phyloP scores from a whole-genome alignment of 2,797 vertebrate genomes.

The Bryconaethiops microstoma region DNA sequence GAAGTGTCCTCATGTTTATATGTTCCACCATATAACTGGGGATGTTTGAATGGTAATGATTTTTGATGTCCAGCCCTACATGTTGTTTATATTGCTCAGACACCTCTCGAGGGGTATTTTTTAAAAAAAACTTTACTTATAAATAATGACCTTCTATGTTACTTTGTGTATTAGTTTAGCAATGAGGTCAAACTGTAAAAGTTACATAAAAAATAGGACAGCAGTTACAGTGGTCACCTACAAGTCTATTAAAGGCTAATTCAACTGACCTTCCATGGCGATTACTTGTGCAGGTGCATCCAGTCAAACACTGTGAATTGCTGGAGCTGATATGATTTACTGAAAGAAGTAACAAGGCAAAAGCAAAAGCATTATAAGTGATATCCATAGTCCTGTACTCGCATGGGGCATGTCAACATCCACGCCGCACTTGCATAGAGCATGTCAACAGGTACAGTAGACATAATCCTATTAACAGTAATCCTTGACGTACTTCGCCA shows the following conservation, averaged over 20 bases:
- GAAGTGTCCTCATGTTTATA: no score
- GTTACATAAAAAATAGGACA: background rate
- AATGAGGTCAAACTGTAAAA: background rate
- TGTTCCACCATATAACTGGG: background rate
- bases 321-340: constrained; percentile 58
- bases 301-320: constrained; percentile 73
- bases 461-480: constrained; percentile 83
- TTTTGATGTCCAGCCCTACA: background rate
- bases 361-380: constrained; percentile 71
- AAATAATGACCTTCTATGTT: background rate
- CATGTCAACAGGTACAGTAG: constrained; percentile 67
- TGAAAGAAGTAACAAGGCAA: constrained; percentile 72
- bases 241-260: constrained; percentile 18
- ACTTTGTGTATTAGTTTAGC: background rate
- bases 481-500: constrained; percentile 50
- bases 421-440: constrained; percentile 70
- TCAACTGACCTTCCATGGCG: constrained; percentile 86
- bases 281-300: constrained; percentile 86
- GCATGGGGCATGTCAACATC: constrained; percentile 50
- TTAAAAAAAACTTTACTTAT: no score
- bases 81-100: background rate
- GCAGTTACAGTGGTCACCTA: background rate
- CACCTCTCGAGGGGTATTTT: background rate
- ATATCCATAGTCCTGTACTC: constrained; percentile 83
- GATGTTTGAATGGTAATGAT: background rate